Base-by-base conservation (phyloP, 2,113 vertebrate genomes). In the Argyrosomus japonicus region DNA sequence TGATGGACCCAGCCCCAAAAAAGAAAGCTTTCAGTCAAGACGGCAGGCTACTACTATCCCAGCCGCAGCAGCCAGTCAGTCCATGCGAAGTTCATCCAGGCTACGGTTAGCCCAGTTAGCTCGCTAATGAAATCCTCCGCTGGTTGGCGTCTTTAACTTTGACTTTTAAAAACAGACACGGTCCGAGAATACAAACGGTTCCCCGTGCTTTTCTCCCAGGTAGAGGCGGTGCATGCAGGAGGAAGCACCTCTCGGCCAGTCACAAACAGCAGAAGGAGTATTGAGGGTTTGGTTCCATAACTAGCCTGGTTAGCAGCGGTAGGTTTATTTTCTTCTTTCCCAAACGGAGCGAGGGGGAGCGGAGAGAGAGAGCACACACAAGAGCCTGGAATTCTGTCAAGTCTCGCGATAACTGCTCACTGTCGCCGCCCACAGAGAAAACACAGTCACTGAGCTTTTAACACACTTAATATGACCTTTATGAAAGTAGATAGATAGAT, bases 321-420 rank as follows among this genome's bases (percentile, higher is more conserved):
- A 60, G 67, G 82, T 89, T 92, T 90, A 92, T 92, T 94, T 93
- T 93, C 91, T 91, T 93, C 91, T 92, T 90, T 94, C 91, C 94
- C 91, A 87, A 40, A 51, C 84, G 84, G 90, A 94, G 74, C 17
- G 75, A 81, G 68, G 87, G 65, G 88, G 84, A 83, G 85, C 68
- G 64, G 77, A 68, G 51, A 65, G 69, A 75, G 48, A 7, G 3
- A 32, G 85, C 72, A 57, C 77, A 79, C 86, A 90, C 11, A 57
- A 5, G 8, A 9, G 3, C 82, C 87, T 88, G 92, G 92, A 93
- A 94, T 93, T 90, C 85, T n/a, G 25, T 27, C 21, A 51, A 63
- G 51, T 94, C 91, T 95, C 94, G 94, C 94, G 94, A 93, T 76
- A 90, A 70, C 88, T 73, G 57, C 81, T 76, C 81, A 58, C 40